These are phyloP conservation scores for Drosophila anomalata DNA, from an alignment of 2,888 invertebrate genomes.

Conservation along the genomic window DNA sequence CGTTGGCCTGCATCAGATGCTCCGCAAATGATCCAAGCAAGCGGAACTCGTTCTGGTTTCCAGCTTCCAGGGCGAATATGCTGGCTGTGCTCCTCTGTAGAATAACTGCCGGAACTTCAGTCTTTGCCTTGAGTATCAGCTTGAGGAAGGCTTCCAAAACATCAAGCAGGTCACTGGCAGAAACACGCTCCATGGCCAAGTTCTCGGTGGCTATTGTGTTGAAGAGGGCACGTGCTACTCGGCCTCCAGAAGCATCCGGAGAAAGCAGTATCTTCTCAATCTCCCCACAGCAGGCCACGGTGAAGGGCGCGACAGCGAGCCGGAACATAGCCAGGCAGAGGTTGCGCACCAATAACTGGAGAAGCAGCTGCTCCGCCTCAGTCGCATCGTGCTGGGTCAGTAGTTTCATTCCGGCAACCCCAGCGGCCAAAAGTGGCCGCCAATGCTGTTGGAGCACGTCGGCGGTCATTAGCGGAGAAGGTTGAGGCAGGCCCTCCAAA, in stretches of 20 bases:
- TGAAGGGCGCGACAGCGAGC: constrained; percentile 58
- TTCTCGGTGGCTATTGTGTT: constrained; percentile 64
- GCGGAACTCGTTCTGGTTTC: constrained; percentile 57
- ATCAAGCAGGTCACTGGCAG: constrained; percentile 35
- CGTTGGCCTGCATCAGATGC: constrained; percentile 61
- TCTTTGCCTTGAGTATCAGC: constrained; percentile 61
- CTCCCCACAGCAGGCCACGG: constrained; percentile 59
- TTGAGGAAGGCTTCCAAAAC: constrained; percentile 63
- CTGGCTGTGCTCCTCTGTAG: constrained; percentile 66
- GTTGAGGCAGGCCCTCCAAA: constrained; percentile 64
- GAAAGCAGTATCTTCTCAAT: constrained; percentile 52
- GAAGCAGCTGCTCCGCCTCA: constrained; percentile 65
- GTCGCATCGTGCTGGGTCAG: constrained; percentile 38
- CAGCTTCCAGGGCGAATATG: constrained; percentile 59
- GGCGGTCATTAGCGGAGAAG: constrained; percentile 66
- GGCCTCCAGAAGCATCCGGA: constrained; percentile 32
- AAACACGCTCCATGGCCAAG: constrained; percentile 40
- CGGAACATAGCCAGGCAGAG: constrained; percentile 62
- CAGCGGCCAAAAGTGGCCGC: constrained; percentile 67
- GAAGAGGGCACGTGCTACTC: constrained; percentile 62
- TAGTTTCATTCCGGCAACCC: constrained; percentile 66
- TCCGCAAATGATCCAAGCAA: constrained; percentile 60
- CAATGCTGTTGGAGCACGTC: constrained; percentile 71
- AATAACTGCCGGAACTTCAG: constrained; percentile 65
- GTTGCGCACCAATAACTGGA: constrained; percentile 66